These are phyloP conservation scores for Rotaria magnacalcarata DNA, from an alignment of 2,888 invertebrate genomes.

Conservation along the genomic window DNA sequence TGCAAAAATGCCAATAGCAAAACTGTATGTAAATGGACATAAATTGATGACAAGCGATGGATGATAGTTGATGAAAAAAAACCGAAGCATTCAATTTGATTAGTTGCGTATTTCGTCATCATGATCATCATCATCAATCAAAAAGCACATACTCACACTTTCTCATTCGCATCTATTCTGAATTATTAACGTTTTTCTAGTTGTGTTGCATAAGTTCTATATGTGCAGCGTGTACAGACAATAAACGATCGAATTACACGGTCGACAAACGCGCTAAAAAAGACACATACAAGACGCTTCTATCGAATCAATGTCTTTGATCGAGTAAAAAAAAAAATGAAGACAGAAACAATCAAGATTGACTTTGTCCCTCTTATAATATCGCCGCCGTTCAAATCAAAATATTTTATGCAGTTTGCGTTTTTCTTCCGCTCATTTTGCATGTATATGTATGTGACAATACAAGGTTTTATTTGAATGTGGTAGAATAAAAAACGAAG, in stretches of 20 bases:
- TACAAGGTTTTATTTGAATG: neutral
- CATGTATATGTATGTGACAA: neutral
- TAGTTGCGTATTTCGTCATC: neutral
- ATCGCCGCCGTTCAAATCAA: neutral
- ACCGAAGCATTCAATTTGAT: neutral
- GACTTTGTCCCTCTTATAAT: neutral
- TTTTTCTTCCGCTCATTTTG: neutral
- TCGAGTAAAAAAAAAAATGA: neutral
- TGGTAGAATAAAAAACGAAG: neutral
- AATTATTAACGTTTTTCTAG: neutral
- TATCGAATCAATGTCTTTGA: neutral
- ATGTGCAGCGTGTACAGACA: neutral
- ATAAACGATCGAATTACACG: constrained; percentile 35
- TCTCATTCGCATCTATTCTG: neutral
- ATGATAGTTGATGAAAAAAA: neutral
- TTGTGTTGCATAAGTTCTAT: constrained; percentile 3
- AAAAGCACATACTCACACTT: neutral
- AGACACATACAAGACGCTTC: neutral
- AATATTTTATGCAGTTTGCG: neutral
- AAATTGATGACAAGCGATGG: neutral
- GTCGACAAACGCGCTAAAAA: neutral
- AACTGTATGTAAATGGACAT: neutral
- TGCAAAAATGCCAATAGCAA: neutral
- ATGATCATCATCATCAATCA: constrained; percentile 20
- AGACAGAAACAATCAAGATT: constrained; percentile 9